Evolutionary conservation across 1,140 invertebrate genomes (phyloP), one percentile per base, ranked within the genome.

Genomic region (Drosophila busckii): DNA sequence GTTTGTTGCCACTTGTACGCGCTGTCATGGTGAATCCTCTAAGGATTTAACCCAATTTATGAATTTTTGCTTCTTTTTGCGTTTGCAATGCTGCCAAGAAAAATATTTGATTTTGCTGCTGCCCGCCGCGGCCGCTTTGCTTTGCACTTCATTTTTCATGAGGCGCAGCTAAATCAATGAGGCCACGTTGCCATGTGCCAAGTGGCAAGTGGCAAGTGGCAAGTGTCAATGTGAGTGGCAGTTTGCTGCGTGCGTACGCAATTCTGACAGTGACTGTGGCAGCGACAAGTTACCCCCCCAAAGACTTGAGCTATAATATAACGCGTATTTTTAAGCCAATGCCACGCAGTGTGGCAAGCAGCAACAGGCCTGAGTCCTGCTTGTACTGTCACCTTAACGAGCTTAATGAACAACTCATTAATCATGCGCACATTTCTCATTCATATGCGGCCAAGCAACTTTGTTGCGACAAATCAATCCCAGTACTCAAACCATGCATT

Each of bases 21-120:
- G 75, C 75, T 80, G 75, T 80, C 75, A 80, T 70, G 76, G 75
- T 59, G 75, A 80, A 82, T 80, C 64, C 75, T 82, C 75, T 34
- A 82, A 80, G 75, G 75, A 80, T 82, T 80, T 80, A 80, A 80
- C 75, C 75, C 75, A 80, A 80, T 82, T 80, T 82, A 80, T 80
- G 75, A 80, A 80, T 70, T 82, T 78, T 62, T 26, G 50, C 50
- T 70, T 63, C 35, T 48, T 41, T 32, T 20, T 29, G 15, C 19
- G 25, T 20, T 19, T 19, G 38, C 25, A 32, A 22, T 22, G 25
- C 44, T n/a, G 8, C 29, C 49, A 80, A 73, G 68, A 58, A 73
- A 80, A 80, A 80, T 82, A 73, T 80, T 82, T 75, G 75, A 80
- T 80, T 82, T 80, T 82, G 60, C 75, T 64, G 29, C 49, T 41